Evolutionary conservation across 1,140 invertebrate species (phyloP).

Genomic region (Cepaea nemoralis): DNA sequence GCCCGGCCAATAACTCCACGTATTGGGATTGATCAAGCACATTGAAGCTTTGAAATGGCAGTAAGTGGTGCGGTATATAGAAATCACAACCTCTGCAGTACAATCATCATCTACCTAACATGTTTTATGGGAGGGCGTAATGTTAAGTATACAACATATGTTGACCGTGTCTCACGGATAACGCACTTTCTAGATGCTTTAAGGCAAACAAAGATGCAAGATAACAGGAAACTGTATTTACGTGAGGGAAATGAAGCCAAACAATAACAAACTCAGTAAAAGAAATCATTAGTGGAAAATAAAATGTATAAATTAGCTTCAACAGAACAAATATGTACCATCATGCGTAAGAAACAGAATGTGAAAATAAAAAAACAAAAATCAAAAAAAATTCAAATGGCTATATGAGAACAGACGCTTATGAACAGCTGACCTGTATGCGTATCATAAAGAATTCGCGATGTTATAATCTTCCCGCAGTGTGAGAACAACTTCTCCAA

Average conservation of each 20-base stretch:
- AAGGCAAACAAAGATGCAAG: too few species aligned
- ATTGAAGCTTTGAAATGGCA: too few species aligned
- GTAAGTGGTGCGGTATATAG: too few species aligned
- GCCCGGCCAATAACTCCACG: too few species aligned
- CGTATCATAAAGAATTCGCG: slow-evolving; percentile 94
- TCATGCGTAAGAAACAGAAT: slow-evolving; percentile 15
- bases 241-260: background rate
- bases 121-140: too few species aligned
- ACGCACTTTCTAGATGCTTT: too few species aligned
- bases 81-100: too few species aligned
- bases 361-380: background rate
- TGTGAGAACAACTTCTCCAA: slow-evolving; percentile 95
- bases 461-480: slow-evolving; percentile 98
- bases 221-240: too few species aligned
- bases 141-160: too few species aligned
- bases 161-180: too few species aligned
- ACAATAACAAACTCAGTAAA: background rate
- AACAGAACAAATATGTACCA: slow-evolving; percentile 32
- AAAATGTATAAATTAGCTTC: background rate
- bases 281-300: background rate
- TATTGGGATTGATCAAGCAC: too few species aligned
- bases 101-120: too few species aligned
- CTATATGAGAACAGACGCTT: slow-evolving; percentile 41
- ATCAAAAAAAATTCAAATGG: slow-evolving; percentile 16
- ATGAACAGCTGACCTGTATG: slow-evolving; percentile 69